Evolutionary conservation across 2,888 invertebrate species (phyloP).

Genomic region (Encarsia formosa): DNA sequence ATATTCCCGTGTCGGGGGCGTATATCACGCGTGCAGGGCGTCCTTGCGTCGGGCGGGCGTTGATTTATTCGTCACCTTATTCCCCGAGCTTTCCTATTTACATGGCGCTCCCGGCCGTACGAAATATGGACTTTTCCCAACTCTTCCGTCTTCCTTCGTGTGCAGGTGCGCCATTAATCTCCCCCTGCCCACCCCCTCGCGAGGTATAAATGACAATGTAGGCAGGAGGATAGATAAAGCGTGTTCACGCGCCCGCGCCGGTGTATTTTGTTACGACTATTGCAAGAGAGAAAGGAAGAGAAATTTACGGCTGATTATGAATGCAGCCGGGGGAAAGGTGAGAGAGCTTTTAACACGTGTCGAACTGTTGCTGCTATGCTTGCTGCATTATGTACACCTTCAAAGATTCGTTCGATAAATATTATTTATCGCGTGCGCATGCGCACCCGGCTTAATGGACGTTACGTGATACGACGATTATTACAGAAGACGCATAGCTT

Average conservation of each 20-base stretch:
- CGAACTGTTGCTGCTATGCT: too few species aligned
- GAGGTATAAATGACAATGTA: conserved; percentile 10
- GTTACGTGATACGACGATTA: too few species aligned
- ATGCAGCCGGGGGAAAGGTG: neutral
- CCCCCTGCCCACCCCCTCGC: conserved; percentile 2
- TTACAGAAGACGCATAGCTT: too few species aligned
- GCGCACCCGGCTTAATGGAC: too few species aligned
- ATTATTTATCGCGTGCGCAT: too few species aligned
- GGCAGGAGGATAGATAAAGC: neutral
- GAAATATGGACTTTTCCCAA: conserved; percentile 28
- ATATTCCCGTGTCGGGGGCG: conserved; percentile 11
- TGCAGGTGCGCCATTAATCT: conserved; percentile 30
- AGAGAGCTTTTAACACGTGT: too few species aligned
- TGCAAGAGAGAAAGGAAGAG: neutral
- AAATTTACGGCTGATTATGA: neutral
- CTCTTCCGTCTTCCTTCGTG: conserved; percentile 18
- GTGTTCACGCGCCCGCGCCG: neutral
- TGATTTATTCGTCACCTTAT: conserved; percentile 35
- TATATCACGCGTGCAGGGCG: too few species aligned
- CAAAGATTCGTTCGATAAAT: too few species aligned
- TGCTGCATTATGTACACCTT: too few species aligned
- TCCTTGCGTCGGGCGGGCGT: conserved; percentile 32
- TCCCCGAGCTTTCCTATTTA: conserved; percentile 31
- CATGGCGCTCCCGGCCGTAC: conserved; percentile 13
- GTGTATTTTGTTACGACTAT: neutral